Base-by-base conservation (phyloP, 2,888 invertebrate species). In the Nemoura dubitans region DNA sequence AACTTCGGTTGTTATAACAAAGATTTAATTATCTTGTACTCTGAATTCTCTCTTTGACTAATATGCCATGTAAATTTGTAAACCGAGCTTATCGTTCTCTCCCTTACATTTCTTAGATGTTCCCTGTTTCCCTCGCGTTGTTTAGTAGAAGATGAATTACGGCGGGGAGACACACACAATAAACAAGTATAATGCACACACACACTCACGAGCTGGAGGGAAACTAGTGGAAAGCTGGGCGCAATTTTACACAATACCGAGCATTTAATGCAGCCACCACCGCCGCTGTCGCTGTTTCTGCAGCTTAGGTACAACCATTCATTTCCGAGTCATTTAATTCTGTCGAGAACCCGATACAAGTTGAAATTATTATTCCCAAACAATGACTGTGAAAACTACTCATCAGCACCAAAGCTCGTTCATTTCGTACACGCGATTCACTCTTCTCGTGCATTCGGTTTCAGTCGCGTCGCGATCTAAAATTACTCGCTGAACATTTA, bases 161-260 rank as follows among this genome's bases (percentile, higher is more conserved):
- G 14, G 5, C 14, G 16, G n/a, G n/a, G 28, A 28, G 81, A 81
- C 84, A 76, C 59, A 83, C 84, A 84, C 59, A 59, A 83, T 78
- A 84, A 84, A 84, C 84, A 84, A 78, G 28, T 81, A 28, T 81
- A 28, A 6, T 16, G 21, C 30, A 30, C 81, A 26, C 27, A 78
- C 78, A 10, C n/a, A 78, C 83, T 30, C n/a, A 25, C 26, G 83
- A n/a, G n/a, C n/a, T n/a, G n/a, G n/a, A n/a, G 36, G 36, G 36
- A 26, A 43, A 82, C 42, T 30, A 36, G n/a, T 83, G 43, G 36
- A 83, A 80, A 81, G 81, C 29, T 26, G 27, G 25, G 76, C 84
- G 84, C 76, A 76, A 84, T 76, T 84, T 84, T 84, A 84, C 84
- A 84, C 84, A 84, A 84, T 84, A 84, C 84, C 10, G 84, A 84